Conservation (phyloP, 2,888 invertebrate species). For the Lithophane semibrunnea region DNA sequence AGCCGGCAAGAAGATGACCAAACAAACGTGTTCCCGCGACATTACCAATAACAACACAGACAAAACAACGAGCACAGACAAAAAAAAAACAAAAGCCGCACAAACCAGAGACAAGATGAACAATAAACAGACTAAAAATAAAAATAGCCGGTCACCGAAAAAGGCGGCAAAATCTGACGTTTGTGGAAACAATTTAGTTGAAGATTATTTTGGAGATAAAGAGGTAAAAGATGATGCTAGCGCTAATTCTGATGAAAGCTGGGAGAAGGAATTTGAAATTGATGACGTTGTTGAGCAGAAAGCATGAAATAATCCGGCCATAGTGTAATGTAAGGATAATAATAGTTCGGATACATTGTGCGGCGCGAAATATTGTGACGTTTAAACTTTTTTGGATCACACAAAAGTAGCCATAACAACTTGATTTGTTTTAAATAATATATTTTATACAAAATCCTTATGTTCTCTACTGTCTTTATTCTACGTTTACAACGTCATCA, state of each 20-base stretch:
- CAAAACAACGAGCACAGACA: constrained; percentile 74
- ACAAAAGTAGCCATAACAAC: constrained; percentile 25
- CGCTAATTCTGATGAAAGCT: constrained; percentile 90
- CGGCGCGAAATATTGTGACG: constrained; percentile 53
- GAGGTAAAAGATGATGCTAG: constrained; percentile 87
- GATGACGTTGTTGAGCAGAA: constrained; percentile 81
- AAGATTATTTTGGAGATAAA: constrained; percentile 89
- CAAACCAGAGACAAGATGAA: constrained; percentile 79
- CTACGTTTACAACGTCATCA: background rate
- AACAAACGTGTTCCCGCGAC: constrained; percentile 77
- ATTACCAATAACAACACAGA: constrained; percentile 81
- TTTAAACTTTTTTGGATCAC: constrained; percentile 13
- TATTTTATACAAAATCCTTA: background rate
- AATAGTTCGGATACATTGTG: constrained; percentile 60
- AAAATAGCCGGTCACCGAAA: constrained; percentile 79
- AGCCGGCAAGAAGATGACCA: constrained; percentile 82
- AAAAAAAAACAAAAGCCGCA: constrained; percentile 70
- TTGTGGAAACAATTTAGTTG: constrained; percentile 87
- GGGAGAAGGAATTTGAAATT: constrained; percentile 92
- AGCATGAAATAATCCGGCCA: constrained; percentile 77
- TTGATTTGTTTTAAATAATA: constrained; percentile 13
- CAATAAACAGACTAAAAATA: constrained; percentile 73
- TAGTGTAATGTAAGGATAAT: constrained; percentile 65
- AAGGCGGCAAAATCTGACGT: constrained; percentile 82
- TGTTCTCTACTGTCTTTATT: background rate